Base-by-base conservation (phyloP, 2,888 invertebrate species). In the Eilema sororculum region DNA sequence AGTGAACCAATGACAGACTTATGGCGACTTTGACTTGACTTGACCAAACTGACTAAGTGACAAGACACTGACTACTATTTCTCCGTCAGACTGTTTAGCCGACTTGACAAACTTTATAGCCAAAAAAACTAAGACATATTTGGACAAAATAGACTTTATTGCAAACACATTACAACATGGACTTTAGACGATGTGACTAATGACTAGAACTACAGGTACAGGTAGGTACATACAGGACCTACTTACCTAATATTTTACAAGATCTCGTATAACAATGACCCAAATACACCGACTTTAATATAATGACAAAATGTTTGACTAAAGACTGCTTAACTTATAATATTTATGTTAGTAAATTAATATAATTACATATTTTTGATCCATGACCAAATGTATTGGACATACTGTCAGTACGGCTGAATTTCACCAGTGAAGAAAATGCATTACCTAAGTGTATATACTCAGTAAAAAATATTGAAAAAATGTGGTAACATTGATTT, bases 251-350 rank as follows among this genome's bases (percentile, higher is more conserved):
- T 28, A 58, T 69, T 37, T 57, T 66, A 56, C 69, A 61, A 76
- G 80, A 80, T 80, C 82, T 82, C 80, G 63, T 71, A 16, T 9
- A 16, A 61, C 60, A 64, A 57, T 57, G 24, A 37, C 56, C n/a
- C 41, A 58, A 74, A 56, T n/a, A 67, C 58, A 57, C 60, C 22
- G 57, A 58, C 57, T 24, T 24, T 13, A 58, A 61, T 24, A 0
- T 22, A 71, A 59, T 66, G 56, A 80, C 71, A 37, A 37, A 20
- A 71, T 52, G 56, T 62, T 58, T 69, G 82, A 76, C 74, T 71
- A 59, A 76, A 81, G 73, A 81, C 80, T 78, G 77, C 63, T 71
- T 65, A 41, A 62, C 57, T 25, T 28, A 25, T 61, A 52, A 33
- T 65, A 69, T 58, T 57, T 64, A 57, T 61, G 25, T 70, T 68